Percentiles rank a stretch among this genome's conserved stretches.
Evolutionary conservation across 2,113 vertebrate species (phyloP).

Genomic region (Hippocampus guttulatus): DNA sequence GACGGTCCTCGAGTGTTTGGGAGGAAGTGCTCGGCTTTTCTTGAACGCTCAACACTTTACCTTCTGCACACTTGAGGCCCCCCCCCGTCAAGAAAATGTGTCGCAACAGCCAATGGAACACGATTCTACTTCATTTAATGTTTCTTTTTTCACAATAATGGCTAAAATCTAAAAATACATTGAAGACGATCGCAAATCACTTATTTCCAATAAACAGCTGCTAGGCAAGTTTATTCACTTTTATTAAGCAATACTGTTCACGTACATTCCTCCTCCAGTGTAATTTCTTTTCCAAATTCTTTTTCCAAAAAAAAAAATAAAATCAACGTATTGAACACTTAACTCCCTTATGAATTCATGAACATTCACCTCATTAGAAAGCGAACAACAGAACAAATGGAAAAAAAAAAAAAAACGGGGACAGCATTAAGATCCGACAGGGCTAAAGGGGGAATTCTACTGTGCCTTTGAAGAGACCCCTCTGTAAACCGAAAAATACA

Average conservation of each 20-base stretch:
- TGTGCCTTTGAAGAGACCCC: constrained; percentile 54
- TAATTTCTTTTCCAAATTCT: constrained; percentile 62
- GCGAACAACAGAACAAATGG: constrained; percentile 38
- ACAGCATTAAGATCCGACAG: constrained; percentile 55
- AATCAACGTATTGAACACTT: constrained; percentile 55
- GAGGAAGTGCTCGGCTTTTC: background rate
- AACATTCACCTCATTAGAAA: constrained; percentile 48
- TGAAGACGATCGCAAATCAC: background rate
- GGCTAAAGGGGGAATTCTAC: constrained; percentile 39
- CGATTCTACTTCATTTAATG: background rate
- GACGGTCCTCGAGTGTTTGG: background rate
- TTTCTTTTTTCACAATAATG: background rate
- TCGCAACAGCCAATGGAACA: background rate
- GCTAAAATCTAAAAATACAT: background rate
- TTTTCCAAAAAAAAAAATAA: constrained; percentile 25
- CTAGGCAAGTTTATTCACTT: constrained; percentile 62
- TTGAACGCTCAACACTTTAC: background rate
- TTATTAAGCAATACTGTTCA: constrained; percentile 77
- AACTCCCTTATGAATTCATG: constrained; percentile 52
- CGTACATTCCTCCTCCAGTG: constrained; percentile 75
- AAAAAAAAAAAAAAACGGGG: constrained; percentile 1
- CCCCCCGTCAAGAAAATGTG: background rate
- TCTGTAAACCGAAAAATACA: constrained; percentile 59
- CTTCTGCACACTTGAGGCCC: background rate
- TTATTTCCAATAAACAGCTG: background rate